Conservation (phyloP, 2,113 vertebrate genomes). For the Euleptes europaea region DNA sequence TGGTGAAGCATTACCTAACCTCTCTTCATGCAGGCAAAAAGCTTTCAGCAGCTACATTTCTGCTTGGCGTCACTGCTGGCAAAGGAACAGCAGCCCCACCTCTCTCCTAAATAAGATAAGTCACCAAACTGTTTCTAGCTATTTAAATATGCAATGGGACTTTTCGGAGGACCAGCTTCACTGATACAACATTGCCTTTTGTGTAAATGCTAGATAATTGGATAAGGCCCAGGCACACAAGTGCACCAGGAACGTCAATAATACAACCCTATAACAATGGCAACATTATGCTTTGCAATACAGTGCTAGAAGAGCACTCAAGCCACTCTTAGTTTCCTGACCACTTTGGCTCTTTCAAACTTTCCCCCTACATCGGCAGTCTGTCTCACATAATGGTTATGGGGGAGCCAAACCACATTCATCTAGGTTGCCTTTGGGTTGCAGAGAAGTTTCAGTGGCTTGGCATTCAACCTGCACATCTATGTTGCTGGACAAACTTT, state of each 20-base stretch:
- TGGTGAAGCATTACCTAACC: neutral
- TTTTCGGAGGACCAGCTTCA: neutral
- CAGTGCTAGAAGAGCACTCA: neutral
- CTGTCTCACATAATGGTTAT: no score
- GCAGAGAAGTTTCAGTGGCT: no score
- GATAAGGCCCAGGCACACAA: neutral
- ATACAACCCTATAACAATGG: neutral
- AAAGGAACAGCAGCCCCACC: neutral
- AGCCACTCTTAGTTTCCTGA: neutral
- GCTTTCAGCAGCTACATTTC: neutral
- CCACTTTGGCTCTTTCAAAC: neutral
- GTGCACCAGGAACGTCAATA: neutral
- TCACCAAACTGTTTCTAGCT: neutral
- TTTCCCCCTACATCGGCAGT: no score
- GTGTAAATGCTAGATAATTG: neutral
- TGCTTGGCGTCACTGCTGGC: neutral
- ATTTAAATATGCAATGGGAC: neutral
- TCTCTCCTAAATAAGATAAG: neutral
- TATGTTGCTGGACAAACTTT: no score
- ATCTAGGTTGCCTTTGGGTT: no score
- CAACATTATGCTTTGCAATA: neutral
- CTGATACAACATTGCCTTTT: neutral
- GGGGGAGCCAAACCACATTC: no score
- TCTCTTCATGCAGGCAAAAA: neutral
- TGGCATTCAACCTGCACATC: no score